phyloP scores from a whole-genome alignment of 1,140 invertebrate species.

The Calycopis cecrops region DNA sequence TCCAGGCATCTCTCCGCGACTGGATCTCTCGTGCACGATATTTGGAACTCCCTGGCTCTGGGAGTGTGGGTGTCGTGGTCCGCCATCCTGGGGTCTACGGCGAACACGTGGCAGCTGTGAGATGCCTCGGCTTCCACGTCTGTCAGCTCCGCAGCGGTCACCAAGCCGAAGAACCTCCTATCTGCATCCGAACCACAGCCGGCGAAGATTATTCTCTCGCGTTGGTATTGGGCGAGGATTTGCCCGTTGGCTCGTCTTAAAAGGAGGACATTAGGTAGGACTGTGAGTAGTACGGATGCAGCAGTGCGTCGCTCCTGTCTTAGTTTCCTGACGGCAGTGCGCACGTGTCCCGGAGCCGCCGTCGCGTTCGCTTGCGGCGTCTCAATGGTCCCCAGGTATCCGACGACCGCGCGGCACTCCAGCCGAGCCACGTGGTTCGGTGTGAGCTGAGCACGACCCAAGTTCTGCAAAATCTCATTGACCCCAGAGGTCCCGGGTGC shows the following conservation, averaged over 20 bases:
- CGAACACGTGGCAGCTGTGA: conserved; percentile 96
- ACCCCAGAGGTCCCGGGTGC: conserved; percentile 58
- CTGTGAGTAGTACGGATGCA: conserved; percentile 89
- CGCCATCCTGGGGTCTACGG: conserved; percentile 89
- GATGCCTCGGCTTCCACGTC: conserved; percentile 75
- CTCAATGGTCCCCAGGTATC: conserved; percentile 96
- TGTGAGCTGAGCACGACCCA: conserved; percentile 49
- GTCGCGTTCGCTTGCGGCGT: conserved; percentile 91
- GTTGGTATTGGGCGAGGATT: conserved; percentile 82
- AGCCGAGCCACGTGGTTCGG: conserved; percentile 60
- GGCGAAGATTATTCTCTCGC: conserved; percentile 90
- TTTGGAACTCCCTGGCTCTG: conserved; percentile 86
- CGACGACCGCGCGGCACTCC: conserved; percentile 90
- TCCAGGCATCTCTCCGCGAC: conserved; percentile 85
- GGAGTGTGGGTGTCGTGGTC: conserved; percentile 87
- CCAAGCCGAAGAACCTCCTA: conserved; percentile 92
- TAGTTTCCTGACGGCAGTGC: conserved; percentile 90
- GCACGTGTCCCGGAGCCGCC: conserved; percentile 82
- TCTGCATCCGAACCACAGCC: conserved; percentile 93
- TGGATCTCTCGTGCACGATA: conserved; percentile 84
- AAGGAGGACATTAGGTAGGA: conserved; percentile 86
- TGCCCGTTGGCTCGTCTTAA: conserved; percentile 81
- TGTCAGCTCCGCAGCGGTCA: conserved; percentile 79
- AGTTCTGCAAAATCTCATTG: conserved; percentile 58
- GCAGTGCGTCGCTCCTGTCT: conserved; percentile 92